Evolutionary conservation across 2,797 vertebrate species (phyloP), one percentile per base, ranked within the genome.

Genomic region (Pipistrellus pygmaeus): DNA sequence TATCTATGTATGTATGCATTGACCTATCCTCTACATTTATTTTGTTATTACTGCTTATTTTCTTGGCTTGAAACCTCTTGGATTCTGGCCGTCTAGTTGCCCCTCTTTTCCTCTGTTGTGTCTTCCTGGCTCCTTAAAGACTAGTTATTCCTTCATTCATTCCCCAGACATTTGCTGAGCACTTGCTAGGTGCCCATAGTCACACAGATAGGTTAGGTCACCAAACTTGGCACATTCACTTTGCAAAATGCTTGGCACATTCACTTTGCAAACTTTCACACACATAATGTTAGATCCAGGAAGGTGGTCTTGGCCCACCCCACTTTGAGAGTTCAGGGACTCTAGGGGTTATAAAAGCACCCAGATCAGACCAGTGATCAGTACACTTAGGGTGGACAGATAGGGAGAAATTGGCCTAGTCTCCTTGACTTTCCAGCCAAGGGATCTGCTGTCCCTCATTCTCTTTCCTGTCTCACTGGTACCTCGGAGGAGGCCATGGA

Each of bases 401-500:
- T 51, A n/a, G 15, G 27, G 32, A 80, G 21, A 25, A 13, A 8
- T 32, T 55, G 66, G 46, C 35, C 66, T 60, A 32, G 3, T 71
- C n/a, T 76, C 27, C 18, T 85, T 3, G 46, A 6, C 66, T 62
- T 89, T 41, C 48, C 1, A 62, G 30, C 32, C 38, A n/a, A 88
- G 69, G 6, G 51, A 3, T 66, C 30, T 73, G 21, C 27, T 73
- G 1, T 25, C 35, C n/a, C 38, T 12, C 68, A n/a, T 44, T n/a
- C 17, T 32, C 41, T 35, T 76, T 8, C 21, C 2, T 13, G 10
- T n/a, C 78, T 21, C 5, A n/a, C 6, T 30, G 38, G 32, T 2
- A 15, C 53, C 55, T 21, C 0, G 0, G 27, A 53, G n/a, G 30
- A 72, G 60, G 35, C n/a, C 27, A 0, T 2, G 3, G 25, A 3